A percentile compares a stretch with the other conserved stretches of the same genome.
Conservation (phyloP, 2,113 vertebrate genomes). For the Oncorhynchus keta region DNA sequence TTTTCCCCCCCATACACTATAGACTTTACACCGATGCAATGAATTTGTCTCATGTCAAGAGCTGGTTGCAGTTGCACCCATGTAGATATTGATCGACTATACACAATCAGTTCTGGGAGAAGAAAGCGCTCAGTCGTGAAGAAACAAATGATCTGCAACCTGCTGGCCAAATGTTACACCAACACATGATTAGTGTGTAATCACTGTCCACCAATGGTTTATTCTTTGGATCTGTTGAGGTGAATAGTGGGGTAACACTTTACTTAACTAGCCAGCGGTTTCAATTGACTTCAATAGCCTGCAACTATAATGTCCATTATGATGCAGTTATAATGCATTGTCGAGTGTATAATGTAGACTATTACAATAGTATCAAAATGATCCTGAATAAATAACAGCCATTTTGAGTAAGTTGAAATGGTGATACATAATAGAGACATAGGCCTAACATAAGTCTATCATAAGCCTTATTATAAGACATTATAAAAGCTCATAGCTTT, state of each 20-base stretch:
- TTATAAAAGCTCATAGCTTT: no score
- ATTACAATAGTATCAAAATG: no score
- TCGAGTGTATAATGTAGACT: background rate
- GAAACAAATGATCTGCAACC: conserved; percentile 73
- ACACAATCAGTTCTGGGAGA: conserved; percentile 53
- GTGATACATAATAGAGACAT: no score
- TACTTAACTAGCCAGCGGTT: no score
- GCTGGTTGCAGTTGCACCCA: conserved; percentile 53
- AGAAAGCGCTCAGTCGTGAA: conserved; percentile 68
- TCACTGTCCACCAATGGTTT: conserved; percentile 54
- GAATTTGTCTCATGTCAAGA: conserved; percentile 57
- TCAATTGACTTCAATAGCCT: no score
- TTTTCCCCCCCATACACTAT: conserved; percentile 30
- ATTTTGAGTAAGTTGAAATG: no score
- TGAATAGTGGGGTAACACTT: no score
- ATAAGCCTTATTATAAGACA: no score
- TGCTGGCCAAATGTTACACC: conserved; percentile 69
- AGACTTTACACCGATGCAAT: conserved; percentile 25
- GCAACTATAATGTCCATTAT: no score
- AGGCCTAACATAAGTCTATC: no score
- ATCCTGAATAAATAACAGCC: no score
- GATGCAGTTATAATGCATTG: no score
- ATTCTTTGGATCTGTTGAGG: conserved; percentile 29
- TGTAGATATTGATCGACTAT: conserved; percentile 69
- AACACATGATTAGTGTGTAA: conserved; percentile 63